A percentile compares a stretch with the other conserved stretches of the same genome.
These are phyloP conservation scores for Thereva nobilitata DNA, from an alignment of 2,888 invertebrate species.

Conservation along the genomic window DNA sequence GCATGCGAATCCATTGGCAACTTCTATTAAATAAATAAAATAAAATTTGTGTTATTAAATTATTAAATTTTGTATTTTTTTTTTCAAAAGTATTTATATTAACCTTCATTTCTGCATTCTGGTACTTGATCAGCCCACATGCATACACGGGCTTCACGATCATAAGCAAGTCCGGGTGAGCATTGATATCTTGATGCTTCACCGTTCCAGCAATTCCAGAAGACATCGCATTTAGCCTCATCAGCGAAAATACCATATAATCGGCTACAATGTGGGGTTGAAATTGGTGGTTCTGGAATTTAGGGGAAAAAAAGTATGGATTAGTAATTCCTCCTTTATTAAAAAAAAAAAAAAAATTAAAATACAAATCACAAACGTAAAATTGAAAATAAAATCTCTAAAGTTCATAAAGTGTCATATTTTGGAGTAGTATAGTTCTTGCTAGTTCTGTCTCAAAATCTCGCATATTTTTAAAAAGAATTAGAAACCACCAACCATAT, in stretches of 20 bases:
- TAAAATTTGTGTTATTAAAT: neutral
- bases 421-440: no score
- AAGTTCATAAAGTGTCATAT: no score
- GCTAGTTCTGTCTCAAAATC: no score
- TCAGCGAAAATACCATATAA: conserved; percentile 93
- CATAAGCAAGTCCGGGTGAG: conserved; percentile 92
- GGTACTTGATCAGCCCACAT: conserved; percentile 97
- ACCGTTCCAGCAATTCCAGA: conserved; percentile 98
- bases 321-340: no score
- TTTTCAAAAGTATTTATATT: conserved; percentile 44
- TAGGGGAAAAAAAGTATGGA: conserved; percentile 4
- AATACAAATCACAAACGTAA: no score
- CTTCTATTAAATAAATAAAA: conserved; percentile 65
- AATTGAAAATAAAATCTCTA: no score
- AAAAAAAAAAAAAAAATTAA: no score
- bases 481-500: no score
- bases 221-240: conserved; percentile 84
- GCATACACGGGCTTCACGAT: conserved; percentile 89
- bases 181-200: conserved; percentile 93
- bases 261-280: conserved; percentile 81
- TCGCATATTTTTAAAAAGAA: no score
- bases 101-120: conserved; percentile 88
- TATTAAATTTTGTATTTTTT: conserved; percentile 1
- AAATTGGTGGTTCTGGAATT: conserved; percentile 76
- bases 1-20: conserved; percentile 86